Conservation (phyloP, 1,140 invertebrate species). For the Geopemphigus sp. region DNA sequence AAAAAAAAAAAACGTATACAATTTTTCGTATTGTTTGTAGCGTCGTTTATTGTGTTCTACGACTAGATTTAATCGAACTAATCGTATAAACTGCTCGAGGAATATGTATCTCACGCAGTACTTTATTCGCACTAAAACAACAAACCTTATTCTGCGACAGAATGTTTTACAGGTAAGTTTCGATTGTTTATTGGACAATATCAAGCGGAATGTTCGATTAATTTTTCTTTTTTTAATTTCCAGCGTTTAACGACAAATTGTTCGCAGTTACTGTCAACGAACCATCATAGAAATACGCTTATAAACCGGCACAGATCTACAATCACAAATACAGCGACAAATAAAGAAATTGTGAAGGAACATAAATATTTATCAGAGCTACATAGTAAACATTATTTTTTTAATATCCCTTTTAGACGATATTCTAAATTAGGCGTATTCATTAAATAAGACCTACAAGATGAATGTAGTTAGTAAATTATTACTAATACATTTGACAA, state of each 20-base stretch:
- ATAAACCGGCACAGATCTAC: neutral
- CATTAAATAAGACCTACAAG: no score
- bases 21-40: no score
- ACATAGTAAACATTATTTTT: neutral
- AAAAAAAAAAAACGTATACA: no score
- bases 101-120: neutral
- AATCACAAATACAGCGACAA: neutral
- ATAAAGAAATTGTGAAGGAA: neutral
- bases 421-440: no score
- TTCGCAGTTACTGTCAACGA: neutral
- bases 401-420: no score
- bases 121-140: neutral
- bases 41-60: neutral
- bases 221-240: no score
- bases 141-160: neutral
- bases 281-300: neutral
- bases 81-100: neutral
- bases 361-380: neutral
- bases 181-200: neutral
- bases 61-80: neutral
- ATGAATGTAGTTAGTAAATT: no score
- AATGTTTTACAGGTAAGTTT: neutral
- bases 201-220: neutral
- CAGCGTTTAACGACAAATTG: neutral
- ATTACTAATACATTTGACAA: no score